These are phyloP conservation scores for Lepidochrysops patricia DNA, from an alignment of 2,888 invertebrate species.

Conservation along the genomic window DNA sequence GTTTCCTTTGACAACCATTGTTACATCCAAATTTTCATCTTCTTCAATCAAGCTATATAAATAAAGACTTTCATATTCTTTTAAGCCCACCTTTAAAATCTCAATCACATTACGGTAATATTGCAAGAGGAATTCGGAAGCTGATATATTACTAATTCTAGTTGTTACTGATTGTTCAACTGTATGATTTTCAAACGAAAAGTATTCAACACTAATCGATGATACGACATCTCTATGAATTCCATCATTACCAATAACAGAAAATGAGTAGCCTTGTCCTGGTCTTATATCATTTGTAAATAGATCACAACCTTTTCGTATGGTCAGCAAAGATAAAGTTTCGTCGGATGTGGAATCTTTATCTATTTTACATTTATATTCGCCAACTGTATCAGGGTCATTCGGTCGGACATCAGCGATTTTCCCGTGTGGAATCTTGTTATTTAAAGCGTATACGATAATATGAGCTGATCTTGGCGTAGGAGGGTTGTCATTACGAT, in stretches of 20 bases:
- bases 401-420: slow-evolving; percentile 94
- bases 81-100: slow-evolving; percentile 78
- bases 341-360: slow-evolving; percentile 77
- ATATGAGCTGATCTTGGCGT: slow-evolving; percentile 87
- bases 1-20: slow-evolving; percentile 78
- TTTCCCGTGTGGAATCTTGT: slow-evolving; percentile 83
- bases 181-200: slow-evolving; percentile 85
- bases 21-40: slow-evolving; percentile 79
- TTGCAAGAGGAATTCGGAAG: slow-evolving; percentile 83
- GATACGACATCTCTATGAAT: slow-evolving; percentile 90
- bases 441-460: slow-evolving; percentile 84
- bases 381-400: slow-evolving; percentile 92
- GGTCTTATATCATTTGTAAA: slow-evolving; percentile 82
- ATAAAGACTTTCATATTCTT: slow-evolving; percentile 76
- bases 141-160: slow-evolving; percentile 81
- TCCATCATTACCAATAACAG: slow-evolving; percentile 92
- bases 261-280: slow-evolving; percentile 83
- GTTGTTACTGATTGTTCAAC: slow-evolving; percentile 88
- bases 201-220: slow-evolving; percentile 87
- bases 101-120: slow-evolving; percentile 84
- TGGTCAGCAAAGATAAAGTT: slow-evolving; percentile 76
- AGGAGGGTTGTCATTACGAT: slow-evolving; percentile 94
- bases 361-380: slow-evolving; percentile 89
- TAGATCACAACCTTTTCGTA: slow-evolving; percentile 86
- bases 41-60: slow-evolving; percentile 84